Evolutionary conservation across 1,140 invertebrate genomes (phyloP).

Genomic region (Drosophila santomea): DNA sequence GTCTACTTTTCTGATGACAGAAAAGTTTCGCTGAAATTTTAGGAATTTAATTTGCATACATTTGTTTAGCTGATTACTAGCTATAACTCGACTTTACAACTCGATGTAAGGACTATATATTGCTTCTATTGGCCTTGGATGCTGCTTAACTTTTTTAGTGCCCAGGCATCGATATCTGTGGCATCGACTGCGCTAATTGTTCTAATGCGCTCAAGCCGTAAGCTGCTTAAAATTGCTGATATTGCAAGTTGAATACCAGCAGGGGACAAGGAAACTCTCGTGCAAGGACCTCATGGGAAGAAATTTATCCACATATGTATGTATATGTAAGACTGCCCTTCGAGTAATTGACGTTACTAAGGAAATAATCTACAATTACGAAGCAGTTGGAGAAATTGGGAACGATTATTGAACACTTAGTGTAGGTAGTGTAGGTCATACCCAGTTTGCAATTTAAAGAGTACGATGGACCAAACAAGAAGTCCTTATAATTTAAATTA

Average conservation of each 20-base stretch:
- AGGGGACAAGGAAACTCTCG: conserved; percentile 7
- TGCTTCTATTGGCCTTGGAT: conserved; percentile 9
- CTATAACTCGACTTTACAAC: not conserved
- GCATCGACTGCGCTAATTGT: conserved; percentile 60
- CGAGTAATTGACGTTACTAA: conserved; percentile 5
- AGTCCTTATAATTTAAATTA: no score
- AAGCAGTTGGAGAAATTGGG: not conserved
- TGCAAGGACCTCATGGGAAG: not conserved
- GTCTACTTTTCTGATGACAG: not conserved
- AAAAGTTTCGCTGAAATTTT: conserved; percentile 20
- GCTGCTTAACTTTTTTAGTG: conserved; percentile 30
- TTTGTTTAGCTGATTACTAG: conserved; percentile 24
- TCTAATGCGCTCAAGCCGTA: conserved; percentile 70
- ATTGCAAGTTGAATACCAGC: conserved; percentile 10
- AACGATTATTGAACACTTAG: no score
- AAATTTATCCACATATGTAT: not conserved
- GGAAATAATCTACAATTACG: conserved; percentile 6
- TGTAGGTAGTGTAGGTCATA: no score
- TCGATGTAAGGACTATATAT: conserved; percentile 1
- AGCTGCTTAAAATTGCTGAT: conserved; percentile 64
- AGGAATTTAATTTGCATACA: conserved; percentile 27
- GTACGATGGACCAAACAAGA: no score
- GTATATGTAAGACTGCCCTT: conserved; percentile 8
- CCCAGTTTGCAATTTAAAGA: not conserved
- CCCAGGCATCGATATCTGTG: conserved; percentile 32